Evolutionary conservation across 2,888 invertebrate genomes (phyloP), one percentile per base, ranked within the genome.

Genomic region (Mechanitis messenoides): DNA sequence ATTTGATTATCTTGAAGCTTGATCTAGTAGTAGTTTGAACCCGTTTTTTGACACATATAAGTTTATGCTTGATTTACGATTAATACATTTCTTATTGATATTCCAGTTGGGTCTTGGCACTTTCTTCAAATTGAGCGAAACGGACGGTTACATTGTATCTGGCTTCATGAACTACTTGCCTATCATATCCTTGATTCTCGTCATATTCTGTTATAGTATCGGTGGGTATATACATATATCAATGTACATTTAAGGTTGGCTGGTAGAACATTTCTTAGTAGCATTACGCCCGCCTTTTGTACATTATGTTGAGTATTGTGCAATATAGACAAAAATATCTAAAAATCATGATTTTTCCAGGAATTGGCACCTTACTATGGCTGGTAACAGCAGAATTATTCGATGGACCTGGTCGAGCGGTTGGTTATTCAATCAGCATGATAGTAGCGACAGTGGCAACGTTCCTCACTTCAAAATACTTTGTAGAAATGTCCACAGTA

Each of bases 281-380:
- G 20, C 20, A 20, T 20, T 20, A 20, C 20, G 20, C 20, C 20
- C 20, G 42, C n/a, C n/a, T 9, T 11, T 20, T 57, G 2, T 45
- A 11, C 35, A 47, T n/a, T 5, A 5, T 35, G 2, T 35, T 3
- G 35, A 1, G 6, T 35, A 35, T 35, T 38, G 31, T 53, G 3
- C 35, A 2, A 35, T 6, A 35, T 1, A 35, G 35, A 35, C 3
- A 5, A 35, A 35, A 35, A 35, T 35, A 35, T 35, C 4, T 35
- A 5, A 2, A 3, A 35, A 55, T 20, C 31, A 58, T 71, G 42
- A 6, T 57, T 74, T 0, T 20, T 20, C 20, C 75, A 84, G 84
- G 84, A 54, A 67, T 79, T 3, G 82, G 83, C 2, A 79, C 82
- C 1, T 62, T 83, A 6, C 69, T 72, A 61, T 81, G 79, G 80